These are phyloP conservation scores for Ephialtes manifestator DNA, from an alignment of 2,888 invertebrate genomes.

Conservation along the genomic window DNA sequence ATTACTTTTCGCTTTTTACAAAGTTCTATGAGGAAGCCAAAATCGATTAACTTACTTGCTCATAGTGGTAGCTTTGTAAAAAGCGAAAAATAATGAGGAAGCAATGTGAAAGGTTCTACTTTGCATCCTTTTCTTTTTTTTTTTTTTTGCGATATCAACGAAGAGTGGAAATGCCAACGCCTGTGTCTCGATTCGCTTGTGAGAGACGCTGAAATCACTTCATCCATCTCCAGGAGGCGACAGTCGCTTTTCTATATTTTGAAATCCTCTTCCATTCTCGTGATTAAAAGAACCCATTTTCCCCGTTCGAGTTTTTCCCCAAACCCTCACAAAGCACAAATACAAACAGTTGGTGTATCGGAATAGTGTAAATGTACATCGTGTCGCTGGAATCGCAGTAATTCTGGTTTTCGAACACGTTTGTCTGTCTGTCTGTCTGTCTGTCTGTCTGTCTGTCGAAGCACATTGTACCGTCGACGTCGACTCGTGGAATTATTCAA, in stretches of 20 bases:
- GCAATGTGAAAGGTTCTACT: no score
- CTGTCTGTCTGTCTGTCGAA: background rate
- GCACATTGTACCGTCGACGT: background rate
- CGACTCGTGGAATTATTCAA: background rate
- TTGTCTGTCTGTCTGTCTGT: background rate
- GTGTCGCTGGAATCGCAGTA: background rate
- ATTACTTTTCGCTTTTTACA: no score
- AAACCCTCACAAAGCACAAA: background rate
- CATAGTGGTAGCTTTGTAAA: no score
- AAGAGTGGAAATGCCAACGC: background rate
- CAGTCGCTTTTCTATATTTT: constrained; percentile 25
- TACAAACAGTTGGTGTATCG: background rate
- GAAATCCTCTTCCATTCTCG: constrained; percentile 40
- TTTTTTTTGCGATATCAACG: constrained; percentile 21
- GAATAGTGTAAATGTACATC: no score
- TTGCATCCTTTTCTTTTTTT: background rate
- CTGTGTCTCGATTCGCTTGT: background rate
- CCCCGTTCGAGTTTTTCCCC: background rate
- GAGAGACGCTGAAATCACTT: constrained; percentile 18
- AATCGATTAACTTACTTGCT: no score
- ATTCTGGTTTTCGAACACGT: background rate
- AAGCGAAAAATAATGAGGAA: no score
- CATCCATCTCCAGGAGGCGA: constrained; percentile 43
- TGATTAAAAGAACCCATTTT: constrained; percentile 39
- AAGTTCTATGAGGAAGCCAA: no score